These are phyloP conservation scores for Triops longicaudatus DNA, from an alignment of 1,140 invertebrate genomes.

Conservation along the genomic window DNA sequence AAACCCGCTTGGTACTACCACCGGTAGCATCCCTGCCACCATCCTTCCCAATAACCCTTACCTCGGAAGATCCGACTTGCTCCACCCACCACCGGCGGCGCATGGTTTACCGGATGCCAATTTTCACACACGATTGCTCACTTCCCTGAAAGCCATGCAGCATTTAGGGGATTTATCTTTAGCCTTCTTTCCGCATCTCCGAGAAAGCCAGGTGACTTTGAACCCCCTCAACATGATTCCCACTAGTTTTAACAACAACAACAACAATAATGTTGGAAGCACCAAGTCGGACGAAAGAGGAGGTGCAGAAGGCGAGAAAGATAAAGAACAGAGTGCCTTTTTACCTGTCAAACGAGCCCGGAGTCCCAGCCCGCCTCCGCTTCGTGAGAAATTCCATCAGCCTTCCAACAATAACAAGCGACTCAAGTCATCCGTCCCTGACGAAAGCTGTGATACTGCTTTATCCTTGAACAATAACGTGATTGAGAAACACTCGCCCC, in stretches of 20 bases:
- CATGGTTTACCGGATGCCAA: neutral
- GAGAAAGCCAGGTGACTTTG: neutral
- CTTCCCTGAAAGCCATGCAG: slow-evolving; percentile 7
- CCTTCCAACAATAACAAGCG: neutral
- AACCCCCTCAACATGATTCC: neutral
- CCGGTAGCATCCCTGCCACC: neutral
- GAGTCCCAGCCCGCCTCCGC: neutral
- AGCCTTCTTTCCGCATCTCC: neutral
- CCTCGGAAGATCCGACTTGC: neutral
- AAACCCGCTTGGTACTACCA: neutral
- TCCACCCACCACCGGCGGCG: neutral
- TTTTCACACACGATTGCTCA: slow-evolving; percentile 7
- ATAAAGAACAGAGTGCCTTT: neutral
- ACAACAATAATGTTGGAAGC: neutral
- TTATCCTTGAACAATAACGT: neutral
- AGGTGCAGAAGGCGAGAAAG: no score
- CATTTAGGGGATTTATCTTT: neutral
- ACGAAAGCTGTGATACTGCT: neutral
- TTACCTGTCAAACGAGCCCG: neutral
- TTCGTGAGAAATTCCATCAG: neutral
- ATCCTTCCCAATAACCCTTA: neutral
- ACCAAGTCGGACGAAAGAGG: neutral
- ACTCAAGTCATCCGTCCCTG: neutral
- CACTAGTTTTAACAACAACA: neutral
- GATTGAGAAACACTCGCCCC: neutral